A percentile compares a stretch with the other conserved stretches of the same genome.
These are phyloP conservation scores for Megalonaias nervosa DNA, from an alignment of 1,140 invertebrate species.

Conservation along the genomic window DNA sequence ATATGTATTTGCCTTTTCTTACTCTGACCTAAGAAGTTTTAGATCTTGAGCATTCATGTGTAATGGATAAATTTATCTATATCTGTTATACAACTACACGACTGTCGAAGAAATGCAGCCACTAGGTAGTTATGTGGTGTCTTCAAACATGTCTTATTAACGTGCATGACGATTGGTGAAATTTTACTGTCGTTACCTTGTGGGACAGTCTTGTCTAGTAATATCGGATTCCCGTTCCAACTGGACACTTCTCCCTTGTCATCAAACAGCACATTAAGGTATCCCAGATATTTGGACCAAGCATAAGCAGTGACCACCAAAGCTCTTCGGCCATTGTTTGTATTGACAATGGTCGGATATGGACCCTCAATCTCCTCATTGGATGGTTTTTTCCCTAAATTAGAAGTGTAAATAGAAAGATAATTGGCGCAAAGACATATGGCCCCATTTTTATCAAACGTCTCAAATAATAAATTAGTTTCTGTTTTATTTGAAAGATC, in stretches of 20 bases:
- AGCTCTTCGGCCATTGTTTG: constrained; percentile 80
- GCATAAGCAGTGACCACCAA: constrained; percentile 93
- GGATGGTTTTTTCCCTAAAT: constrained; percentile 73
- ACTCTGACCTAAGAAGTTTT: too few species aligned
- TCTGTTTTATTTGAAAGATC: too few species aligned
- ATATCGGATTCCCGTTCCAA: constrained; percentile 83
- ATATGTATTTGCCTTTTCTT: too few species aligned
- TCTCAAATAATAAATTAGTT: too few species aligned
- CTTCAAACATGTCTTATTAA: neutral
- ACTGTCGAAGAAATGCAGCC: too few species aligned
- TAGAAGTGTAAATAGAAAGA: too few species aligned
- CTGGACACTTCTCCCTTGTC: constrained; percentile 78
- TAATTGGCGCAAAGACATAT: too few species aligned
- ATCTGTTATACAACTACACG: too few species aligned
- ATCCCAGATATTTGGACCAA: constrained; percentile 92
- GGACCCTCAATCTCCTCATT: constrained; percentile 79
- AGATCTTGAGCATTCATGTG: too few species aligned
- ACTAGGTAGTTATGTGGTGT: too few species aligned
- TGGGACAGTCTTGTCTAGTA: constrained; percentile 78
- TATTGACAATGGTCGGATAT: constrained; percentile 84
- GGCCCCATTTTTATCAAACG: too few species aligned
- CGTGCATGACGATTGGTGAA: neutral
- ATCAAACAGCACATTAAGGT: constrained; percentile 82
- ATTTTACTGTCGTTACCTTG: constrained; percentile 40
- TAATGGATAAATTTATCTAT: too few species aligned